These are phyloP conservation scores for Drosophila subquinaria DNA, from an alignment of 2,888 invertebrate species.

Conservation along the genomic window DNA sequence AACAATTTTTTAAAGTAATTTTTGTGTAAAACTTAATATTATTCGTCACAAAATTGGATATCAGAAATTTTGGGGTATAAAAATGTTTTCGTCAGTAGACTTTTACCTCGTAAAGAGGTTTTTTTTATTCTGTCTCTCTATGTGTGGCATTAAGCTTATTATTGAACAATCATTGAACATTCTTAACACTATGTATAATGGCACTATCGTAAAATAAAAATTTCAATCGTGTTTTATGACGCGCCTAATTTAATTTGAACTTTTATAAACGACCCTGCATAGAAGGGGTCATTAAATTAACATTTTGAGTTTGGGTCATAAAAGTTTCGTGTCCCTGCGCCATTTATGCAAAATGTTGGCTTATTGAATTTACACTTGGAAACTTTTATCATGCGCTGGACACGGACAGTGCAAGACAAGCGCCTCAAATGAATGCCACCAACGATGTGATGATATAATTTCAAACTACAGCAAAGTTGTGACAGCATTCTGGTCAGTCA, in stretches of 20 bases:
- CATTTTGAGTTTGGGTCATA: conserved; percentile 40
- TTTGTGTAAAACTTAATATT: too few relatives aligned
- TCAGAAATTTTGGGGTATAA: too few relatives aligned
- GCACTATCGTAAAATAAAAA: neutral
- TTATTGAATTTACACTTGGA: conserved; percentile 66
- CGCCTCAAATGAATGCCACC: conserved; percentile 55
- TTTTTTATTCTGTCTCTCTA: too few relatives aligned
- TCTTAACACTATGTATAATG: conserved; percentile 11
- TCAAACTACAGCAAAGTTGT: conserved; percentile 53
- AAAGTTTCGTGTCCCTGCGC: conserved; percentile 46
- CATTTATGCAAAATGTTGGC: conserved; percentile 70
- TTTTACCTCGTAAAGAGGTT: too few relatives aligned
- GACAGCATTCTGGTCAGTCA: conserved; percentile 54
- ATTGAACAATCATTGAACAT: neutral
- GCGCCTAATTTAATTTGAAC: conserved; percentile 10
- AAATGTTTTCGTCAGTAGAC: too few relatives aligned
- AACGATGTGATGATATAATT: conserved; percentile 44
- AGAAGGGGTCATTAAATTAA: conserved; percentile 66
- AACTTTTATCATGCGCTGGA: conserved; percentile 60
- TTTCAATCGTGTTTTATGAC: neutral
- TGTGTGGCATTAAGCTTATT: too few relatives aligned
- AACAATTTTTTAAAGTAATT: too few relatives aligned
- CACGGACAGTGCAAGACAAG: conserved; percentile 42
- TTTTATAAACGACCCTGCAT: conserved; percentile 2
- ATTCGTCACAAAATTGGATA: too few relatives aligned